Evolutionary conservation across 2,113 vertebrate species (phyloP).

Genomic region (Emydura subglobosa): DNA sequence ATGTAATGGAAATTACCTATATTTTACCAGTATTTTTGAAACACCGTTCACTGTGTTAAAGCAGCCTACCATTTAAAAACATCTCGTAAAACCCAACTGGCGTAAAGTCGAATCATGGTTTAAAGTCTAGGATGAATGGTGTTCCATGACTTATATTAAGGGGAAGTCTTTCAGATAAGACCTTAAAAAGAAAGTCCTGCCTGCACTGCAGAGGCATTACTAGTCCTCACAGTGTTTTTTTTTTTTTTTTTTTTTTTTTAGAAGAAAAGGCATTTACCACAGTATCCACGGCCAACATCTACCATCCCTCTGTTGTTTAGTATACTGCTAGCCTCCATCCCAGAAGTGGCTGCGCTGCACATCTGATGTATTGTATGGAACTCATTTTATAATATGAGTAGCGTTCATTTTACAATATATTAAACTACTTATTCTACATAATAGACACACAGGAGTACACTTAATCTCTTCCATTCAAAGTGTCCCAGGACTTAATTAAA

Average conservation of each 20-base stretch:
- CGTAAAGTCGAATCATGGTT: not conserved
- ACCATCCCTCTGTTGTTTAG: accelerated
- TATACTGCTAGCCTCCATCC: not conserved
- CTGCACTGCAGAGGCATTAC: not conserved
- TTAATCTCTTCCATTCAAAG: not conserved
- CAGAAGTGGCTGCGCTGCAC: accelerated
- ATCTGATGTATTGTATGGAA: accelerated
- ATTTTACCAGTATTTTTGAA: not conserved
- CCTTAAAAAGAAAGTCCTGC: not conserved
- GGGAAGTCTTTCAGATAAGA: not conserved
- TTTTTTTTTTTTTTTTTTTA: too few relatives aligned
- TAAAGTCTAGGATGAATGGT: not conserved
- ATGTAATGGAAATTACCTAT: not conserved
- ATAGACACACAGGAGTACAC: not conserved
- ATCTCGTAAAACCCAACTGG: not conserved
- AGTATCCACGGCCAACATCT: accelerated
- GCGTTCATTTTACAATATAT: not conserved
- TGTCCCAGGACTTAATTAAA: not conserved
- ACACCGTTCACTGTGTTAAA: not conserved
- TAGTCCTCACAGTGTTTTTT: too few relatives aligned
- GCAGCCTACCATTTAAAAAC: not conserved
- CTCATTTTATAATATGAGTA: not conserved
- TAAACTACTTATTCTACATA: not conserved
- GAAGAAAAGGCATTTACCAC: not conserved
- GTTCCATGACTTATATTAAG: not conserved